Conservation (phyloP, 1,140 invertebrate genomes). For the Pseudoatta argentina region DNA sequence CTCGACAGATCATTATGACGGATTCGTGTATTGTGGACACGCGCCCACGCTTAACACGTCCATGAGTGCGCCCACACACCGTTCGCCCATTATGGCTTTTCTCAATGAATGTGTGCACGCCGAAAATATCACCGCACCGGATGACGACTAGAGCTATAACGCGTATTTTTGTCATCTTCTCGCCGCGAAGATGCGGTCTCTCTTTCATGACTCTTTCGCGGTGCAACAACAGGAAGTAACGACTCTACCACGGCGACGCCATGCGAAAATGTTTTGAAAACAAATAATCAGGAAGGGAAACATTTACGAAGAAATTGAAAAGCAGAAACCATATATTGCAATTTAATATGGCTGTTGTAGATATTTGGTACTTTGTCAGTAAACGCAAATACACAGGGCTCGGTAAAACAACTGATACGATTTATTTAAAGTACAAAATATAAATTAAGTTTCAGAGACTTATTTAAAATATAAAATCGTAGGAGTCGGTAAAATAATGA, state of each 20-base stretch:
- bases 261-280: constrained; percentile 29
- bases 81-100: constrained; percentile 62
- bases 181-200: neutral
- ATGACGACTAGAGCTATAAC: constrained; percentile 66
- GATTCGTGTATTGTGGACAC: neutral
- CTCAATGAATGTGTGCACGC: constrained; percentile 68
- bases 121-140: constrained; percentile 71
- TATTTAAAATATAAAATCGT: no score
- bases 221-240: constrained; percentile 69
- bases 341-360: neutral
- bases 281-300: neutral
- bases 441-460: no score
- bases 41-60: neutral
- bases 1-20: neutral
- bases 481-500: no score
- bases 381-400: neutral
- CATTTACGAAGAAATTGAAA: neutral
- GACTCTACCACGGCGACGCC: neutral
- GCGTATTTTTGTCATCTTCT: constrained; percentile 74
- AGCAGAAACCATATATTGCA: neutral
- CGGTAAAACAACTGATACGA: no score
- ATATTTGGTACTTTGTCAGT: neutral
- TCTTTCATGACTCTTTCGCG: constrained; percentile 26
- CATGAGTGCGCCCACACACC: neutral
- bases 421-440: no score